Evolutionary conservation across 2,113 vertebrate genomes (phyloP).

Genomic region (Lipophrys pholis): DNA sequence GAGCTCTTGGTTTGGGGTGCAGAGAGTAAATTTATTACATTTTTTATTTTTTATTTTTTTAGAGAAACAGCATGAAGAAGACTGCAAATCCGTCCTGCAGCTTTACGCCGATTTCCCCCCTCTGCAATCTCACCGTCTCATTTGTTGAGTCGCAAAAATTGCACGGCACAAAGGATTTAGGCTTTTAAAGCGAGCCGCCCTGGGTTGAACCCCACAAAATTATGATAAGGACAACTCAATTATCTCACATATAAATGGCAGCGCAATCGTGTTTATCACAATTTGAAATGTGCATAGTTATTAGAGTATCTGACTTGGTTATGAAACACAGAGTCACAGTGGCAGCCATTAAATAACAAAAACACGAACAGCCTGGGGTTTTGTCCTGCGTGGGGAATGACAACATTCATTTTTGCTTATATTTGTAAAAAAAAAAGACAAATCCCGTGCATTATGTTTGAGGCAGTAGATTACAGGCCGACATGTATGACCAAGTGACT

Average conservation of each 20-base stretch:
- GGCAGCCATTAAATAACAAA: conserved; percentile 45
- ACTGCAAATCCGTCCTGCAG: neutral
- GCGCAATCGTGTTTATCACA: conserved; percentile 33
- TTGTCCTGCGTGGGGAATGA: conserved; percentile 27
- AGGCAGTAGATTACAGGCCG: neutral
- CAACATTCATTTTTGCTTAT: conserved; percentile 33
- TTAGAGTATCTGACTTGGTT: conserved; percentile 20
- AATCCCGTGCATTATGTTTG: neutral
- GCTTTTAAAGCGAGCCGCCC: neutral
- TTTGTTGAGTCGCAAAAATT: neutral
- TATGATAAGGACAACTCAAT: conserved; percentile 19
- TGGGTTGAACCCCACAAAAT: conserved; percentile 25
- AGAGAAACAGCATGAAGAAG: neutral
- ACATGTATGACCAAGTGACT: too few species aligned
- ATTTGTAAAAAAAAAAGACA: conserved; percentile 29
- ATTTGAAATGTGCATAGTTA: conserved; percentile 33
- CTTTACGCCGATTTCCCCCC: neutral
- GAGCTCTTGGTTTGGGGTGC: conserved; percentile 10
- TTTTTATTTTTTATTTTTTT: neutral
- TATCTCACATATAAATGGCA: conserved; percentile 21
- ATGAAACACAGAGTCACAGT: conserved; percentile 37
- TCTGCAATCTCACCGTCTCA: neutral
- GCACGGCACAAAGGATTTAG: conserved; percentile 12
- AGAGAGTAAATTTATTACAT: too few species aligned
- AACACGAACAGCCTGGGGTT: conserved; percentile 26